A percentile compares a stretch with the other conserved stretches of the same genome.
phyloP scores from a whole-genome alignment of 2,888 invertebrate species.

The Trachelus stipa region DNA sequence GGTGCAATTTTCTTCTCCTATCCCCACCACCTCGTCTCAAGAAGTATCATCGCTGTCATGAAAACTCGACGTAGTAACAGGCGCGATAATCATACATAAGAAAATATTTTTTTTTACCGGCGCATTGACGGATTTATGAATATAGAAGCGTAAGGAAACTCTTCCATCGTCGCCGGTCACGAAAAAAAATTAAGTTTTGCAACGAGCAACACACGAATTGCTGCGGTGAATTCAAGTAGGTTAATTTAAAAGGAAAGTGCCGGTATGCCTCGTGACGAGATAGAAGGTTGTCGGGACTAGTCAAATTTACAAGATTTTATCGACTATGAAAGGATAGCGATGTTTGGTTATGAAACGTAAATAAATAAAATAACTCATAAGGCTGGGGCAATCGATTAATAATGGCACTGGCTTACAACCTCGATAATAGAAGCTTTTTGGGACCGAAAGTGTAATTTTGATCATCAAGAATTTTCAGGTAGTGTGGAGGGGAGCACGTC shows the following conservation, averaged over 20 bases:
- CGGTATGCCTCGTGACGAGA: not conserved
- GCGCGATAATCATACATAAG: not conserved
- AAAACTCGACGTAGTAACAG: not conserved
- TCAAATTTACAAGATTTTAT: not conserved
- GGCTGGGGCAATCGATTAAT: not conserved
- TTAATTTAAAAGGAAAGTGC: not conserved
- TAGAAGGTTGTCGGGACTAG: not conserved
- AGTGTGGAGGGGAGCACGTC: not conserved
- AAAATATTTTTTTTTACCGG: not conserved
- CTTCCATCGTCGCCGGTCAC: not conserved
- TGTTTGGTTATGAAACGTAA: not conserved
- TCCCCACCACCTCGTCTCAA: not conserved
- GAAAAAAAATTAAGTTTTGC: not conserved
- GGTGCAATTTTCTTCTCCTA: not conserved
- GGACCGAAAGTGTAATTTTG: not conserved
- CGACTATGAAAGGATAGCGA: not conserved
- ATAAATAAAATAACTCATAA: not conserved
- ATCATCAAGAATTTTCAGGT: not conserved
- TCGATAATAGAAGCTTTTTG: not conserved
- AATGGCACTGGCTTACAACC: not conserved
- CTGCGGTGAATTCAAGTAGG: not conserved
- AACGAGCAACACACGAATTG: not conserved
- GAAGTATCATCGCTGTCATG: not conserved
- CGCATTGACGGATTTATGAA: not conserved
- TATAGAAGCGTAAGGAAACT: not conserved